Evolutionary conservation across 2,888 invertebrate genomes (phyloP), one percentile per base, ranked within the genome.

Genomic region (Atrina japonica): DNA sequence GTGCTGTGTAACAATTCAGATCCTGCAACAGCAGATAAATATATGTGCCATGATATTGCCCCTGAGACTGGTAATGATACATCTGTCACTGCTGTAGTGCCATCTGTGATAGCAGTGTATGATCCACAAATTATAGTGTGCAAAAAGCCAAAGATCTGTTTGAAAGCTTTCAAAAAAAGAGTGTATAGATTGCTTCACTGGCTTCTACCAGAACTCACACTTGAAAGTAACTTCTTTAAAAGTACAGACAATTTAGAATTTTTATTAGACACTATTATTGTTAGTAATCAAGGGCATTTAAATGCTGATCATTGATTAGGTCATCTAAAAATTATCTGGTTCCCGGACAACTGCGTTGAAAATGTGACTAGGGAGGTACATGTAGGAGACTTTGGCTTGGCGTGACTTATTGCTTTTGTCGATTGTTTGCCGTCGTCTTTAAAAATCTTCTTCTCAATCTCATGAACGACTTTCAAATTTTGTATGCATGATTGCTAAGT

Each of bases 81-180:
- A 45, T 49, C 41, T 43, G n/a, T 41, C n/a, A 43, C 40, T 1
- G 49, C 25, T 52, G 35, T n/a, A 23, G 35, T 25, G n/a, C 3
- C 40, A 18, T 52, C 64, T 18, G 53, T 45, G 21, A 27, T 72
- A 2, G 63, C 66, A 35, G 64, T 72, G 29, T 72, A 58, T 58
- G 71, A 72, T 50, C 52, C 64, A 35, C 29, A 49, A 35, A 52
- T 72, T 29, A 35, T 30, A 25, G 25, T 64, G 25, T 72, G 71
- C 40, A 63, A 66, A 30, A 67, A 72, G 45, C 71, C 71, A 25
- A 72, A 72, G 41, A 58, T 64, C 18, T 72, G 71, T 63, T 52
- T 72, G 45, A 63, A 52, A 58, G 40, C 58, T 27, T 61, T 72
- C 43, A 66, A 67, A 52, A 52, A 67, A 18, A 66, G 52, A 58